Conservation (phyloP, 37 sponge, comb jelly and placozoan species). For the Petrosia ficiformis region DNA sequence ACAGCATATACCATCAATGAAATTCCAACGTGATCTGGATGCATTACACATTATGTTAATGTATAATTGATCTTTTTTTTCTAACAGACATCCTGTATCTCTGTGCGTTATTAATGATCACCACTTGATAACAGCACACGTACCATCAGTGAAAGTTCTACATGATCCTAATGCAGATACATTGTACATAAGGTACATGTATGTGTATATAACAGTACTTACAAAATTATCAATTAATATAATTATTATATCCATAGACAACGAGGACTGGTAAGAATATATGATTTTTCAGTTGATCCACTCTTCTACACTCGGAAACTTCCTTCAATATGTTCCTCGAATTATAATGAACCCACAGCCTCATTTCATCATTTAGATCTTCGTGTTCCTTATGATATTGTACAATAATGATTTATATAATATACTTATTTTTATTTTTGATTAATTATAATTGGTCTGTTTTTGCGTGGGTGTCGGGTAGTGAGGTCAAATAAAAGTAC, state of each 20-base stretch:
- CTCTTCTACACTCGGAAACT: slow-evolving; percentile 39
- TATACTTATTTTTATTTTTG: neutral
- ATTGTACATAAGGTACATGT: neutral
- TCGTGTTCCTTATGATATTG: slow-evolving; percentile 53
- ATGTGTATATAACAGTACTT: neutral
- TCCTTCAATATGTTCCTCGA: slow-evolving; percentile 75
- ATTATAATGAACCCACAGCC: slow-evolving; percentile 68
- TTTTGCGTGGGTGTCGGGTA: neutral
- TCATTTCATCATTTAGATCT: slow-evolving; percentile 67
- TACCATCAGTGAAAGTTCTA: slow-evolving; percentile 15
- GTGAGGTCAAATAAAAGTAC: too few species aligned
- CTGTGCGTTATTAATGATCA: slow-evolving; percentile 32
- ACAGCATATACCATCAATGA: too few species aligned
- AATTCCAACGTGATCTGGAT: too few species aligned
- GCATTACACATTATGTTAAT: neutral
- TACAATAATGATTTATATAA: neutral
- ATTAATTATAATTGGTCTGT: neutral
- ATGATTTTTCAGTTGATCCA: slow-evolving; percentile 72
- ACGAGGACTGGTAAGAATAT: slow-evolving; percentile 53
- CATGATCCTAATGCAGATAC: neutral
- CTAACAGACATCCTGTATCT: slow-evolving; percentile 49
- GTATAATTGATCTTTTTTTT: neutral
- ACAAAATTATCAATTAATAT: too few species aligned
- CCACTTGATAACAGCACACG: slow-evolving; percentile 41
- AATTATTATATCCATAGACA: slow-evolving; percentile 9